Conservation (phyloP, 2,113 vertebrate species). For the Oenanthe oenanthe region DNA sequence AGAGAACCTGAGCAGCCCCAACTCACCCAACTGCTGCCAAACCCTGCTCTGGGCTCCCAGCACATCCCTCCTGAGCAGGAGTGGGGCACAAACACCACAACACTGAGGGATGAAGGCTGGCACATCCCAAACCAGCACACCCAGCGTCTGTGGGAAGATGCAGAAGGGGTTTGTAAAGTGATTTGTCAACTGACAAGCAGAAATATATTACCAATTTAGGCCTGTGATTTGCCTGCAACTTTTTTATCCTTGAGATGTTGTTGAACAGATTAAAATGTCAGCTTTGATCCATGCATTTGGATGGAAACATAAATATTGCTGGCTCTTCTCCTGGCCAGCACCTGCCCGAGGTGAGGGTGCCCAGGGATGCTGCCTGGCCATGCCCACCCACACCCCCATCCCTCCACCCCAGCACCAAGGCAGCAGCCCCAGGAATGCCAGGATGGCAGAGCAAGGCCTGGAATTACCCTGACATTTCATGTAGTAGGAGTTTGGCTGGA, state of each 20-base stretch:
- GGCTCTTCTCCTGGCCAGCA: neutral
- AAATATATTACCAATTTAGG: constrained; percentile 67
- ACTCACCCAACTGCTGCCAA: neutral
- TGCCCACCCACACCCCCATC: neutral
- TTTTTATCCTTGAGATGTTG: constrained; percentile 74
- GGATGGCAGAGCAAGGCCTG: neutral
- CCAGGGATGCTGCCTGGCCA: neutral
- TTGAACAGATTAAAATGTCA: constrained; percentile 73
- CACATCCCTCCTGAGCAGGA: neutral
- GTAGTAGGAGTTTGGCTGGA: neutral
- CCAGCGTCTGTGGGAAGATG: neutral
- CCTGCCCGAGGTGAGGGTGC: neutral
- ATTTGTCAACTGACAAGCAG: constrained; percentile 69
- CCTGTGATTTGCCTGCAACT: constrained; percentile 72
- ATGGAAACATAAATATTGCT: constrained; percentile 62
- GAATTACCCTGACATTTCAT: neutral
- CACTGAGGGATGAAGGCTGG: neutral
- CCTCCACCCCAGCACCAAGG: neutral
- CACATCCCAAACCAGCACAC: neutral
- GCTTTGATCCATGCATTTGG: constrained; percentile 71
- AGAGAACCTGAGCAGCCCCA: neutral
- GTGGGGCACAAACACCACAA: neutral
- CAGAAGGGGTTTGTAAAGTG: constrained; percentile 36
- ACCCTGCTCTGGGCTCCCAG: neutral
- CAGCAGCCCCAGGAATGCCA: neutral